A percentile compares a stretch with the other conserved stretches of the same genome.
phyloP scores from a whole-genome alignment of 2,797 vertebrate species.

The Propithecus perrieri region DNA sequence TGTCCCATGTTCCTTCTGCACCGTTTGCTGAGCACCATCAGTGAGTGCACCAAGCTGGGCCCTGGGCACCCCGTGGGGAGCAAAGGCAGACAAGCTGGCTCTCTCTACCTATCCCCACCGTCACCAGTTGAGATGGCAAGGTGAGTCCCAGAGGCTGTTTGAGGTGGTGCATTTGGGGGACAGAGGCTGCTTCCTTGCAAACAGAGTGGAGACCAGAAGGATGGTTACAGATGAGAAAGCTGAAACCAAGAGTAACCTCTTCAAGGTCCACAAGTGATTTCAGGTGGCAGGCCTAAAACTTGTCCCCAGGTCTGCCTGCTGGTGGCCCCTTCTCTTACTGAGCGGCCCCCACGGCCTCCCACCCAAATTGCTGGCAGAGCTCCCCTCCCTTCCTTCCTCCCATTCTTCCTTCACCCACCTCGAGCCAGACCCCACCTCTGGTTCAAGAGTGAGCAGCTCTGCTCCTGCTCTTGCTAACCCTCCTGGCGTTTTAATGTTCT shows the following conservation, averaged over 20 bases:
- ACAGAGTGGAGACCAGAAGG: neutral
- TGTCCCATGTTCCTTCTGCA: neutral
- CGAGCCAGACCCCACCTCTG: neutral
- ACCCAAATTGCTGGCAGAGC: neutral
- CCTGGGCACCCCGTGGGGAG: neutral
- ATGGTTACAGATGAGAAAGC: neutral
- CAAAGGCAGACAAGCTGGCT: neutral
- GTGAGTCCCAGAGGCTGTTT: neutral
- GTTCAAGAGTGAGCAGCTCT: neutral
- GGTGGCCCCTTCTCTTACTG: neutral
- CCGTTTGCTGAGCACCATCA: neutral
- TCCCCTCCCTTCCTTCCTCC: neutral
- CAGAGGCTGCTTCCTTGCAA: neutral
- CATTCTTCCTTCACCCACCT: neutral
- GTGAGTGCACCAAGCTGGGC: neutral
- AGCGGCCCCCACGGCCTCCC: neutral
- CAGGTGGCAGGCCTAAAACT: neutral
- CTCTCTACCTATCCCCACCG: neutral
- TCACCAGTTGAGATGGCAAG: neutral
- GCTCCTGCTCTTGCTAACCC: neutral
- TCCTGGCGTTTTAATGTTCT: neutral
- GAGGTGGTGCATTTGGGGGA: neutral
- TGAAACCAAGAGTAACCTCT: neutral
- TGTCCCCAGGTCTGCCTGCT: neutral
- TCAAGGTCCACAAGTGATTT: neutral